Evolutionary conservation across 1,140 invertebrate genomes (phyloP).

Genomic region (Hypothenemus hampei): DNA sequence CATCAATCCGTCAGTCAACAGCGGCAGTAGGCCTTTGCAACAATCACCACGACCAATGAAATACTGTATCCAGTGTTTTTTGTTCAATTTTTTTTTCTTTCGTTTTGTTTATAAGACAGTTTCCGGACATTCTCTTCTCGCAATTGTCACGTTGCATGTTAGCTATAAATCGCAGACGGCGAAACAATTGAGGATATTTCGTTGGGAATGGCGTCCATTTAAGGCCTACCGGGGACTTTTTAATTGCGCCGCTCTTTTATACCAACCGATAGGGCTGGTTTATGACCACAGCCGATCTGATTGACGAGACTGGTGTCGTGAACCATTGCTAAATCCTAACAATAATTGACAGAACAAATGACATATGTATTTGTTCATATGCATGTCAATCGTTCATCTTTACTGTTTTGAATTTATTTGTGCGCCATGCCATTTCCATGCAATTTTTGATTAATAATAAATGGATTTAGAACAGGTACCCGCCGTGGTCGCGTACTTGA

Average conservation of each 20-base stretch:
- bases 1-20: slow-evolving; percentile 37
- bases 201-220: slow-evolving; percentile 33
- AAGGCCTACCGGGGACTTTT: slow-evolving; percentile 32
- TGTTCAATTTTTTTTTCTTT: slow-evolving; percentile 37
- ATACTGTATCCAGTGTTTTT: slow-evolving; percentile 28
- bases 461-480: not conserved
- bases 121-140: slow-evolving; percentile 37
- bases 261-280: slow-evolving; percentile 4
- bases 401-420: too few species aligned
- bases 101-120: slow-evolving; percentile 26
- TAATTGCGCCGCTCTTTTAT: slow-evolving; percentile 29
- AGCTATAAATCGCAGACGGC: slow-evolving; percentile 33
- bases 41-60: slow-evolving; percentile 4
- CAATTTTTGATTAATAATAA: too few species aligned
- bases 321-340: not conserved
- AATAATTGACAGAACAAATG: too few species aligned
- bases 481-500: too few species aligned
- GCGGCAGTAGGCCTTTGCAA: slow-evolving; percentile 27
- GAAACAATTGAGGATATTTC: slow-evolving; percentile 37
- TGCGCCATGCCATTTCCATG: too few species aligned
- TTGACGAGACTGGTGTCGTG: slow-evolving; percentile 17
- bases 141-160: slow-evolving; percentile 39
- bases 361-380: too few species aligned
- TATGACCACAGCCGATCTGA: slow-evolving; percentile 11
- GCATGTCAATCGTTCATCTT: too few species aligned